Conservation (phyloP, 2,797 vertebrate genomes). For the Falco biarmicus region DNA sequence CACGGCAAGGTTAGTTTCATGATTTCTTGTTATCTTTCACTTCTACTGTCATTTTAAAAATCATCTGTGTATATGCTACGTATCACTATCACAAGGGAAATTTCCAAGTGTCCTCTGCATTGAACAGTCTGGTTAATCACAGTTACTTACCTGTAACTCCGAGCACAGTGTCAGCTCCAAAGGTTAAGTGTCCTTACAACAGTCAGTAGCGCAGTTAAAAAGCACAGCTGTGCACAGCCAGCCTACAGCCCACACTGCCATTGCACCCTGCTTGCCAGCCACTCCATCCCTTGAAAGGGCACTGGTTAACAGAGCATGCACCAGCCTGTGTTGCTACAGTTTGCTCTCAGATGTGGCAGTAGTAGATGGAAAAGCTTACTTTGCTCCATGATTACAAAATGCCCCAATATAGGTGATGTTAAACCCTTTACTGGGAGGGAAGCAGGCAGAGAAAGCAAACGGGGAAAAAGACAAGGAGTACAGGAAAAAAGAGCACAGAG, state of each 20-base stretch:
- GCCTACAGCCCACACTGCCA: background rate
- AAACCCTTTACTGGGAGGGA: background rate
- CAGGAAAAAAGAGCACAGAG: background rate
- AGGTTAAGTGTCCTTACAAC: background rate
- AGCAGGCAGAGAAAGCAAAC: background rate
- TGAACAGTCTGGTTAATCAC: background rate
- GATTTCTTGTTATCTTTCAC: background rate
- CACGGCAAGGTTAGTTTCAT: background rate
- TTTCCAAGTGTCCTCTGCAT: background rate
- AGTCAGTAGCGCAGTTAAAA: background rate
- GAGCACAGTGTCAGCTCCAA: background rate
- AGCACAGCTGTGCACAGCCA: background rate
- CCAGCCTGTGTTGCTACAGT: background rate
- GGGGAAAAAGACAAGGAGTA: background rate
- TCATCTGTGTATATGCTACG: background rate
- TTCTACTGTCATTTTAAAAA: background rate
- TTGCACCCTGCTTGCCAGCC: background rate
- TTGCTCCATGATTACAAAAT: background rate
- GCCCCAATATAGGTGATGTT: background rate
- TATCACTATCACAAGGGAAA: background rate
- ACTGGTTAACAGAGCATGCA: background rate
- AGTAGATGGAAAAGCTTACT: background rate
- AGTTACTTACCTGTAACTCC: constrained; percentile 34
- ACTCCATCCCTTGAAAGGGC: background rate
- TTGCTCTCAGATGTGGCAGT: background rate